A percentile compares a stretch with the other conserved stretches of the same genome.
Evolutionary conservation across 2,113 vertebrate genomes (phyloP).

Genomic region (Dunckerocampus dactyliophorus): DNA sequence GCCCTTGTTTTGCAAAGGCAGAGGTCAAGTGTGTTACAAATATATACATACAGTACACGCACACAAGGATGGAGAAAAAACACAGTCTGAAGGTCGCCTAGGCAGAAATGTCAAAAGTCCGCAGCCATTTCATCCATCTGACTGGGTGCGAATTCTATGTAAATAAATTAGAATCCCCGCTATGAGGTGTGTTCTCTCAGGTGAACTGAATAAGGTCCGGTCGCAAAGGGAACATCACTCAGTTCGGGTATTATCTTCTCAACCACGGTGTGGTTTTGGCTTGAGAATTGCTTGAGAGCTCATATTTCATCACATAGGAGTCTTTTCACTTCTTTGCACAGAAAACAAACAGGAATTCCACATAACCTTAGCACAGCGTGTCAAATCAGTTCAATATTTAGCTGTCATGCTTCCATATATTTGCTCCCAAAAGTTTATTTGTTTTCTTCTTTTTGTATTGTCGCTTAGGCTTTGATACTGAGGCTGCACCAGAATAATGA

Average conservation of each 20-base stretch:
- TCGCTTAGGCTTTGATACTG: too few species aligned
- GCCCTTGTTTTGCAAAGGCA: too few species aligned
- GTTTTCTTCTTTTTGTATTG: background rate
- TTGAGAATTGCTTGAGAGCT: slow-evolving; percentile 25
- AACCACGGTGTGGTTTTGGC: slow-evolving; percentile 27
- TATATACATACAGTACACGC: background rate
- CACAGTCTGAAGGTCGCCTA: slow-evolving; percentile 29
- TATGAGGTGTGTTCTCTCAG: slow-evolving; percentile 22
- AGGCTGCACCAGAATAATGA: background rate
- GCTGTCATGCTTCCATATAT: background rate
- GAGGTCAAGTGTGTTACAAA: background rate
- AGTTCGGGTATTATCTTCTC: slow-evolving; percentile 15
- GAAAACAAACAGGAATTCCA: slow-evolving; percentile 5
- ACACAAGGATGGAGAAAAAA: slow-evolving; percentile 3
- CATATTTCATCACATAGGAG: slow-evolving; percentile 3
- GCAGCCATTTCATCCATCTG: slow-evolving; percentile 39
- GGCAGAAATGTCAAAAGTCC: slow-evolving; percentile 30
- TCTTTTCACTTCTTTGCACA: background rate
- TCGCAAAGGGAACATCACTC: slow-evolving; percentile 18
- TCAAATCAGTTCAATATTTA: slow-evolving; percentile 3
- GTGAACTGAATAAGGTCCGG: slow-evolving; percentile 28
- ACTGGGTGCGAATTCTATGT: slow-evolving; percentile 32
- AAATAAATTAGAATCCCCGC: slow-evolving; percentile 42
- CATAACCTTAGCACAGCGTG: slow-evolving; percentile 5
- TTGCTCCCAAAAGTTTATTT: background rate